Evolutionary conservation across 1,140 invertebrate genomes (phyloP).

Genomic region (Ylistrum balloti): DNA sequence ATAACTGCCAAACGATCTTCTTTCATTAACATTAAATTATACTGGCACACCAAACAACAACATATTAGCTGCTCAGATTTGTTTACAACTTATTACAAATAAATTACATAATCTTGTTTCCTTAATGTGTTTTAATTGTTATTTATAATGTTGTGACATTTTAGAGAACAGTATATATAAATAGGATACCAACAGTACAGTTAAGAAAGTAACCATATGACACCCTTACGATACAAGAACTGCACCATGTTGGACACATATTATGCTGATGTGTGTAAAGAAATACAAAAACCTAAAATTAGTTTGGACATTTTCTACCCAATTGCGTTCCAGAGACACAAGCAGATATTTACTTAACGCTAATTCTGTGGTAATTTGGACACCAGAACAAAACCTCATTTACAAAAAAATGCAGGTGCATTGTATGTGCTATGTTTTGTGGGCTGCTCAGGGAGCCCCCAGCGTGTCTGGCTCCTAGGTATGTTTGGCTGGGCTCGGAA

Average conservation of each 20-base stretch:
- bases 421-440: not conserved
- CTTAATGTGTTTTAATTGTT: not conserved
- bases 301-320: not conserved
- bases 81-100: not conserved
- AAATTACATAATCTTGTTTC: not conserved
- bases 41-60: not conserved
- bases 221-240: too few species aligned
- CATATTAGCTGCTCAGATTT: not conserved
- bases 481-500: not conserved
- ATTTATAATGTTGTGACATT: too few species aligned
- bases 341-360: conserved; percentile 30
- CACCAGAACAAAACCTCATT: conserved; percentile 11
- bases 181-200: too few species aligned
- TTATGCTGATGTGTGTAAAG: not conserved
- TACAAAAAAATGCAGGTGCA: conserved; percentile 38
- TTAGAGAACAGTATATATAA: too few species aligned
- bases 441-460: not conserved
- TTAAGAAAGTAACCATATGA: too few species aligned
- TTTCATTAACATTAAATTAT: not conserved
- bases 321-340: not conserved
- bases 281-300: not conserved
- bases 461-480: not conserved
- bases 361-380: conserved; percentile 12
- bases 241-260: not conserved
- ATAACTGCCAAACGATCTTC: not conserved